Percentiles rank a stretch among this genome's conserved stretches.
These are phyloP conservation scores for Fragum whitleyi DNA, from an alignment of 2,888 invertebrate genomes.

Conservation along the genomic window DNA sequence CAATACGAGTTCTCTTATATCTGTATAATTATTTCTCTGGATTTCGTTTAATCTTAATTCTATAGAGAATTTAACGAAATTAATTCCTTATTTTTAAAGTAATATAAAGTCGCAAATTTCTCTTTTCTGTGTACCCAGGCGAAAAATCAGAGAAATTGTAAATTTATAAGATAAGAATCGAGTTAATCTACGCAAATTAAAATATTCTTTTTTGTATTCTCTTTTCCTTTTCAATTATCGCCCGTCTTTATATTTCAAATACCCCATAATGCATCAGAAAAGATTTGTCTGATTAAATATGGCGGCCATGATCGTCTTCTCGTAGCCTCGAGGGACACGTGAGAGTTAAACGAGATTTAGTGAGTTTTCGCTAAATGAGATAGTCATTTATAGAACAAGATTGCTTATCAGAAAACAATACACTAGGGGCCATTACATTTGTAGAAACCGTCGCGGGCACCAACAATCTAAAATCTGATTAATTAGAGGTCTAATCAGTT, in stretches of 20 bases:
- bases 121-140: conserved; percentile 23
- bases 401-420: conserved; percentile 44
- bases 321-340: conserved; percentile 50
- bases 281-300: conserved; percentile 42
- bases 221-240: conserved; percentile 45
- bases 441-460: conserved; percentile 44
- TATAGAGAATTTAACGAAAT: conserved; percentile 58
- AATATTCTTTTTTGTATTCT: conserved; percentile 31
- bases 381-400: conserved; percentile 42
- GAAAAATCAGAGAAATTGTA: conserved; percentile 40
- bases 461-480: conserved; percentile 36
- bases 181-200: conserved; percentile 59
- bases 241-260: conserved; percentile 49
- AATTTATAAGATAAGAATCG: conserved; percentile 43
- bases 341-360: conserved; percentile 55
- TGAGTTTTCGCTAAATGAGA: conserved; percentile 41
- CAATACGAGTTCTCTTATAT: not conserved
- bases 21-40: conserved; percentile 15
- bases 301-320: conserved; percentile 37
- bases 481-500: conserved; percentile 49
- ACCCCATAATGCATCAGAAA: conserved; percentile 47
- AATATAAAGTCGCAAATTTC: conserved; percentile 25
- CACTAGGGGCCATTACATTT: conserved; percentile 52
- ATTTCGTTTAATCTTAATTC: conserved; percentile 41
- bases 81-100: conserved; percentile 29